Percentiles rank a stretch among this genome's conserved stretches.
Conservation (phyloP, 37 sponge, comb jelly and placozoan genomes). For the Oopsacas minuta region DNA sequence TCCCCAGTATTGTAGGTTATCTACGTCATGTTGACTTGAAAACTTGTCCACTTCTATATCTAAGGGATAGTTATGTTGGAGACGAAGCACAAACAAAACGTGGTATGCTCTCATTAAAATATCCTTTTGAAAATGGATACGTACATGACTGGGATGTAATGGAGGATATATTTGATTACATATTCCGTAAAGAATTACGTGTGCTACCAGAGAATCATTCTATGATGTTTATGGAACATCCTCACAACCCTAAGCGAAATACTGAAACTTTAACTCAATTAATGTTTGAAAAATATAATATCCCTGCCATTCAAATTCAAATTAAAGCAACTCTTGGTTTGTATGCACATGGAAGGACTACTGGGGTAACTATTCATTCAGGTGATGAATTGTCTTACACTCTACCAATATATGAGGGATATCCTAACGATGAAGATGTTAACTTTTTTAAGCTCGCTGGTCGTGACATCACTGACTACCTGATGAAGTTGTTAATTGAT, state of each 20-base stretch:
- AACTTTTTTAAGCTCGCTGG: conserved; percentile 52
- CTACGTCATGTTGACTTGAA: conserved; percentile 47
- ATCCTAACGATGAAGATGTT: conserved; percentile 45
- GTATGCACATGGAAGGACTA: conserved; percentile 48
- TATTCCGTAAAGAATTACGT: conserved; percentile 47
- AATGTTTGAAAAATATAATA: conserved; percentile 59
- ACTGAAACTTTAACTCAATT: conserved; percentile 50
- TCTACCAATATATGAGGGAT: conserved; percentile 55
- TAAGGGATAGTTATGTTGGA: conserved; percentile 44
- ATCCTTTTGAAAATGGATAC: conserved; percentile 47
- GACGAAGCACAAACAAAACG: conserved; percentile 52
- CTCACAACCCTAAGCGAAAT: conserved; percentile 54
- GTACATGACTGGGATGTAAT: conserved; percentile 49
- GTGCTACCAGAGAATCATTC: conserved; percentile 55
- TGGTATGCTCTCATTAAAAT: conserved; percentile 45
- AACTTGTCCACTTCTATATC: conserved; percentile 34
- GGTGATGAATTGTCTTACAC: conserved; percentile 51
- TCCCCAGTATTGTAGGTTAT: conserved; percentile 48
- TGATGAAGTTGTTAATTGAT: conserved; percentile 48
- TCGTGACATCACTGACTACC: conserved; percentile 55
- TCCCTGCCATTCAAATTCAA: conserved; percentile 44
- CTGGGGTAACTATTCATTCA: conserved; percentile 47
- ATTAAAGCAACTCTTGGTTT: conserved; percentile 47
- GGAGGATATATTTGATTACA: conserved; percentile 56
- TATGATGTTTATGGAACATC: conserved; percentile 41